A percentile compares a stretch with the other conserved stretches of the same genome.
phyloP scores from a whole-genome alignment of 2,888 invertebrate genomes.

The Thereva unica region DNA sequence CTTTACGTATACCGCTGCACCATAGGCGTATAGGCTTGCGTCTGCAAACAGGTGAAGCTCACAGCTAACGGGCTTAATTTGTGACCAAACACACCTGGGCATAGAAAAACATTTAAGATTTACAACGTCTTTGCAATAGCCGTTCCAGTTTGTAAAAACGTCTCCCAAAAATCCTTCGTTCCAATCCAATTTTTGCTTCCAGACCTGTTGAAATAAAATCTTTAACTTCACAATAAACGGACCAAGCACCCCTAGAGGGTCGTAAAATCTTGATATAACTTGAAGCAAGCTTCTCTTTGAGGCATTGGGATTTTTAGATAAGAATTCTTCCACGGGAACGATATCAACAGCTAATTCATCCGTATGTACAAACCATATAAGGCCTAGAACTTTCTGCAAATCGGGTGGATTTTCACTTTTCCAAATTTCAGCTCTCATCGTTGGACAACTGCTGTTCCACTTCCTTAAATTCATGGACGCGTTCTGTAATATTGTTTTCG shows the following conservation, averaged over 20 bases:
- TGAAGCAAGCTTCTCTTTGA: conserved; percentile 25
- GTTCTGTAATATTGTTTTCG: conserved; percentile 10
- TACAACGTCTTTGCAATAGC: not conserved
- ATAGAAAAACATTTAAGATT: not conserved
- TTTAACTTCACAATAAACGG: conserved; percentile 19
- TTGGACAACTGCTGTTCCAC: conserved; percentile 21
- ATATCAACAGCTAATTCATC: conserved; percentile 33
- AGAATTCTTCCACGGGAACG: conserved; percentile 14
- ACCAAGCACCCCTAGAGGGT: conserved; percentile 16
- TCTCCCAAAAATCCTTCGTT: conserved; percentile 22
- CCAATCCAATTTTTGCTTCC: conserved; percentile 27
- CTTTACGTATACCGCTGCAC: conserved; percentile 26
- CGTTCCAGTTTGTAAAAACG: conserved; percentile 17
- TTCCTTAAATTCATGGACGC: conserved; percentile 31
- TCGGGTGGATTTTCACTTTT: not conserved
- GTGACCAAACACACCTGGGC: not conserved
- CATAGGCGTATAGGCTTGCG: conserved; percentile 34
- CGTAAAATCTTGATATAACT: conserved; percentile 24
- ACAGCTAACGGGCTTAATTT: not conserved
- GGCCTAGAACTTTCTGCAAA: conserved; percentile 21
- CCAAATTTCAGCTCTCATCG: conserved; percentile 5
- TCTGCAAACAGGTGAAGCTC: conserved; percentile 35
- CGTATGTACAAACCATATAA: conserved; percentile 22
- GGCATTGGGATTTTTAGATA: not conserved
- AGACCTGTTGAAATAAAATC: conserved; percentile 31